phyloP scores from a whole-genome alignment of 2,113 vertebrate genomes.

The Eulemur macaco region DNA sequence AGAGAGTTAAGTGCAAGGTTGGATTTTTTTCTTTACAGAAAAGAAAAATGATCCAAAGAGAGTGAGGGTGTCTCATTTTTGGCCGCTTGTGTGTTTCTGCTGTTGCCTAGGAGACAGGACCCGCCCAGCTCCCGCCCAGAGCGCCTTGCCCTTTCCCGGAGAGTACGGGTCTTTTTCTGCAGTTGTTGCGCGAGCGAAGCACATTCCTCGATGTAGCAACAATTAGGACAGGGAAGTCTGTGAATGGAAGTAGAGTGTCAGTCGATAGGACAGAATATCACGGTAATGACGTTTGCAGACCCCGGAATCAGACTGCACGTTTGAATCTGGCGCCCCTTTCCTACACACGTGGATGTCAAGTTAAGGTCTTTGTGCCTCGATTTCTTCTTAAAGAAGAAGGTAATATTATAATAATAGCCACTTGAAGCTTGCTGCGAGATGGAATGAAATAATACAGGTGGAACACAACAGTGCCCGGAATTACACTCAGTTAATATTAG shows the following conservation, averaged over 20 bases:
- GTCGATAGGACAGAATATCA: no score
- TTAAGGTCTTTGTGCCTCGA: not conserved
- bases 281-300: not conserved
- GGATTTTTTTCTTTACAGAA: not conserved
- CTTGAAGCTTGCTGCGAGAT: not conserved
- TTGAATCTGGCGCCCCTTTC: not conserved
- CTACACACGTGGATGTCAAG: not conserved
- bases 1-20: not conserved
- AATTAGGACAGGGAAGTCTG: not conserved
- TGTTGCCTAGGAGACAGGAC: not conserved
- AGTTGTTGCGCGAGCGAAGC: no score
- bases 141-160: rapidly evolving
- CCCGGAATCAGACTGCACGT: rapidly evolving
- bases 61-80: not conserved
- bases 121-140: not conserved
- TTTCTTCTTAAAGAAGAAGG: not conserved
- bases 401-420: not conserved
- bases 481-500: not conserved
- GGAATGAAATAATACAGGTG: not conserved
- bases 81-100: rapidly evolving
- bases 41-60: not conserved
- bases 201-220: not conserved
- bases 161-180: not conserved
- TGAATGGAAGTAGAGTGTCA: not conserved
- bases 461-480: not conserved